Percentiles rank a stretch among this genome's conserved stretches.
Evolutionary conservation across 2,888 invertebrate species (phyloP).

Genomic region (Pseudanteris insignis): DNA sequence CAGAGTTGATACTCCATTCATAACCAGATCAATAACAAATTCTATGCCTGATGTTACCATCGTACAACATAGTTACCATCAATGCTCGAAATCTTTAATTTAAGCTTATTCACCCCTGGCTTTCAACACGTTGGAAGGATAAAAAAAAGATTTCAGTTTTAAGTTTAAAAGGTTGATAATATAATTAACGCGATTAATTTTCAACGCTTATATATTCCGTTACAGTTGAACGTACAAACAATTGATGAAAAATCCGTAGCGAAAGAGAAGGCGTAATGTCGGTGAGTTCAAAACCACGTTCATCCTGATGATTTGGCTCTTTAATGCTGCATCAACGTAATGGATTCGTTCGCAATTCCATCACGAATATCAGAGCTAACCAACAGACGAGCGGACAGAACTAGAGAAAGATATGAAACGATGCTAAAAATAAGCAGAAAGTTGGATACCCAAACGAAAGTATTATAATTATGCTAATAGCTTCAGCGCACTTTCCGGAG

Average conservation of each 20-base stretch:
- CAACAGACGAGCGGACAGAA: slow-evolving; percentile 45
- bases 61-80: too few relatives aligned
- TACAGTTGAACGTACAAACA: slow-evolving; percentile 37
- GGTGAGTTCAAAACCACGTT: slow-evolving; percentile 48
- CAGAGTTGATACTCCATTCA: too few relatives aligned
- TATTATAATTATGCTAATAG: slow-evolving; percentile 67
- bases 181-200: too few relatives aligned
- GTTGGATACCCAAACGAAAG: slow-evolving; percentile 61
- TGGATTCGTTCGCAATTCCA: slow-evolving; percentile 61
- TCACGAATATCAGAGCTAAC: slow-evolving; percentile 56
- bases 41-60: too few relatives aligned
- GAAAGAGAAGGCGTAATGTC: slow-evolving; percentile 41
- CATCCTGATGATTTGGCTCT: slow-evolving; percentile 58
- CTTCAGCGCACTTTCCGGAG: slow-evolving; percentile 56
- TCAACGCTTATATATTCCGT: too few relatives aligned
- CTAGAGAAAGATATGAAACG: slow-evolving; percentile 48
- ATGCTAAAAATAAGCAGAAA: slow-evolving; percentile 62
- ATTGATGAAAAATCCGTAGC: slow-evolving; percentile 17
- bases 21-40: too few relatives aligned
- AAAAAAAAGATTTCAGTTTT: too few relatives aligned
- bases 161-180: too few relatives aligned
- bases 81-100: too few relatives aligned
- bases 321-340: slow-evolving; percentile 63
- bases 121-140: too few relatives aligned
- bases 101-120: too few relatives aligned